Percentiles rank a stretch among this genome's conserved stretches.
Evolutionary conservation across 1,140 invertebrate species (phyloP).

Genomic region (Sipha flava): DNA sequence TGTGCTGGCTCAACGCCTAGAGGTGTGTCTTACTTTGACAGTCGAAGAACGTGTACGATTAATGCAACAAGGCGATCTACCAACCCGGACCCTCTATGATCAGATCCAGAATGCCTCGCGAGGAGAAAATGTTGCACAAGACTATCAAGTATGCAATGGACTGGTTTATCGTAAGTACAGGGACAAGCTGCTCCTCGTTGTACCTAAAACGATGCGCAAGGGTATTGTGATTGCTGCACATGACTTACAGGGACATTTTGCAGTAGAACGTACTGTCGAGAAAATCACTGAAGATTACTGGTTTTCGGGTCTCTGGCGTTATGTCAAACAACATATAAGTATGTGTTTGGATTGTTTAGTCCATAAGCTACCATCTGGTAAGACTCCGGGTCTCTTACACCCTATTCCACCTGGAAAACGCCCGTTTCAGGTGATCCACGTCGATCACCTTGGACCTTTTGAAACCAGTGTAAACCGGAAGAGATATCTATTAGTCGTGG

Average conservation of each 20-base stretch:
- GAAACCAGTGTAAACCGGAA: not conserved
- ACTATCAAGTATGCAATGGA: not conserved
- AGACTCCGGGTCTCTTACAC: not conserved
- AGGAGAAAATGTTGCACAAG: too few relatives aligned
- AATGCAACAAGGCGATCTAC: not conserved
- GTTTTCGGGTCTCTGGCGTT: not conserved
- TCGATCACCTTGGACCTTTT: not conserved
- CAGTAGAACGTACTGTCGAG: not conserved
- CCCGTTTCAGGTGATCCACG: not conserved
- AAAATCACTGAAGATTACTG: not conserved
- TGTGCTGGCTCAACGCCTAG: not conserved
- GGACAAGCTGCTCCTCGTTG: not conserved
- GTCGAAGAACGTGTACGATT: not conserved
- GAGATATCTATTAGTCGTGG: not conserved
- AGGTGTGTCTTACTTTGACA: not conserved
- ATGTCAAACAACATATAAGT: not conserved
- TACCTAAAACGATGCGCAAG: not conserved
- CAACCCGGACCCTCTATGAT: too few relatives aligned
- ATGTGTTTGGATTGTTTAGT: not conserved
- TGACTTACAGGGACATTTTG: not conserved
- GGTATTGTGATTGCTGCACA: not conserved
- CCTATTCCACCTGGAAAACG: not conserved
- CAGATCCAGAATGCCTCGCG: too few relatives aligned
- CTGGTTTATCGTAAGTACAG: not conserved
- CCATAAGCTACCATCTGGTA: not conserved